A percentile compares a stretch with the other conserved stretches of the same genome.
phyloP scores from a whole-genome alignment of 2,797 vertebrate species.

The Pseudotriccus pelzelni region DNA sequence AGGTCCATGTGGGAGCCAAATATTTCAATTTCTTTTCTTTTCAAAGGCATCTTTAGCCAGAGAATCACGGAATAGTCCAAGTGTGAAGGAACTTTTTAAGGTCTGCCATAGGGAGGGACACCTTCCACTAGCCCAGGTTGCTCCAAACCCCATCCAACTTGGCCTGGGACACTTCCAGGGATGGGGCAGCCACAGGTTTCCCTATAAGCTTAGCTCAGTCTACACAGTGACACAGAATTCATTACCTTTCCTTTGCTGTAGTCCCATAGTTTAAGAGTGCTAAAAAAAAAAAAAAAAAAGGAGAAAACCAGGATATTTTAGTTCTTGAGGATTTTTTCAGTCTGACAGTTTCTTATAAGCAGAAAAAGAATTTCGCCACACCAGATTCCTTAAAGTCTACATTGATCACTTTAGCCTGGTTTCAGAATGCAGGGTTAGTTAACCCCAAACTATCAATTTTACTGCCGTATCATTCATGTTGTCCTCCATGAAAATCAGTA shows the following conservation, averaged over 20 bases:
- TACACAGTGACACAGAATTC: background rate
- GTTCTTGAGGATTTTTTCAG: background rate
- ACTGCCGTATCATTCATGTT: background rate
- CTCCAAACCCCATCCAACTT: accelerated
- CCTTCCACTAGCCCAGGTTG: accelerated
- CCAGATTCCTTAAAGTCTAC: background rate
- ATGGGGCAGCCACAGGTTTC: background rate
- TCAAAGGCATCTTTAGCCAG: background rate
- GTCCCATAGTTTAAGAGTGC: slow-evolving; percentile 99
- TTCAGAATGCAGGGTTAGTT: background rate
- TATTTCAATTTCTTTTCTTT: accelerated
- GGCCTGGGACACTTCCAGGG: background rate
- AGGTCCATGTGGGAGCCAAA: background rate
- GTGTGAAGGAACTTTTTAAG: background rate
- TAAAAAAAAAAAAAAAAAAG: slow-evolving; percentile 61
- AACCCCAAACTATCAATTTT: background rate
- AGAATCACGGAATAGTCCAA: background rate
- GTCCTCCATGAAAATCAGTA: background rate
- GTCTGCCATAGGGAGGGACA: background rate
- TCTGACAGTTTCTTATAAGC: background rate
- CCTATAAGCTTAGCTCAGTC: background rate
- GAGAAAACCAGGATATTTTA: background rate
- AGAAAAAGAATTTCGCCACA: background rate
- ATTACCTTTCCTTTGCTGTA: slow-evolving; percentile 99
- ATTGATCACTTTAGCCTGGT: background rate